These are phyloP conservation scores for Synanthedon tipuliformis DNA, from an alignment of 2,888 invertebrate species.

Conservation along the genomic window DNA sequence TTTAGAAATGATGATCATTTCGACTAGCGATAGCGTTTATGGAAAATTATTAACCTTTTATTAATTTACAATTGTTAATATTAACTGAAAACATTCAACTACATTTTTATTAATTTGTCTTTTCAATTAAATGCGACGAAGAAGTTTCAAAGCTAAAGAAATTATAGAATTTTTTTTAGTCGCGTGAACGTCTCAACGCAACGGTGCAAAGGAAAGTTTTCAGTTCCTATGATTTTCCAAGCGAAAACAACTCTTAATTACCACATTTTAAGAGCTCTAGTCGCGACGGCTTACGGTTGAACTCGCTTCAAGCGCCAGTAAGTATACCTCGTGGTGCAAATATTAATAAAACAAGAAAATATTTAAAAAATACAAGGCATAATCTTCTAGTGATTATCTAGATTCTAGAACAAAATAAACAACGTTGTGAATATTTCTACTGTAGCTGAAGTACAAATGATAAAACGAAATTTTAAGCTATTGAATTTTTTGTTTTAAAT, in stretches of 20 bases:
- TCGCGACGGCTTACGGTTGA: slow-evolving; percentile 16
- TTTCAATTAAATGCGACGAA: slow-evolving; percentile 47
- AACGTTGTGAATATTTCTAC: no score
- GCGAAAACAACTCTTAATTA: slow-evolving; percentile 60
- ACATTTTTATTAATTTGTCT: slow-evolving; percentile 37
- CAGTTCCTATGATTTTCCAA: slow-evolving; percentile 45
- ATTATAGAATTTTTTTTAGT: slow-evolving; percentile 19
- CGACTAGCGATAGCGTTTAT: no score
- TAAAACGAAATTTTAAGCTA: no score
- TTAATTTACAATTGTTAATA: not conserved
- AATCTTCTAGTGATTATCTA: no score
- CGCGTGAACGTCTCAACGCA: slow-evolving; percentile 33
- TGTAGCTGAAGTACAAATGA: no score
- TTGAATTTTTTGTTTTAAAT: no score
- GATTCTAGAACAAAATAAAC: no score
- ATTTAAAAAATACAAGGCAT: no score
- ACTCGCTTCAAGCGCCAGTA: not conserved
- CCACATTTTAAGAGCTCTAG: slow-evolving; percentile 53
- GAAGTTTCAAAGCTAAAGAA: slow-evolving; percentile 44
- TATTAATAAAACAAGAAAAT: not conserved
- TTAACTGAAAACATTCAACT: slow-evolving; percentile 9
- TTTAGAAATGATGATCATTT: no score
- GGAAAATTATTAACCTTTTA: not conserved
- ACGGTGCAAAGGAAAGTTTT: slow-evolving; percentile 35
- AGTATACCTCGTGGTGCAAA: slow-evolving; percentile 22